These are phyloP conservation scores for Dicycla oo DNA, from an alignment of 2,888 invertebrate genomes.

Conservation along the genomic window DNA sequence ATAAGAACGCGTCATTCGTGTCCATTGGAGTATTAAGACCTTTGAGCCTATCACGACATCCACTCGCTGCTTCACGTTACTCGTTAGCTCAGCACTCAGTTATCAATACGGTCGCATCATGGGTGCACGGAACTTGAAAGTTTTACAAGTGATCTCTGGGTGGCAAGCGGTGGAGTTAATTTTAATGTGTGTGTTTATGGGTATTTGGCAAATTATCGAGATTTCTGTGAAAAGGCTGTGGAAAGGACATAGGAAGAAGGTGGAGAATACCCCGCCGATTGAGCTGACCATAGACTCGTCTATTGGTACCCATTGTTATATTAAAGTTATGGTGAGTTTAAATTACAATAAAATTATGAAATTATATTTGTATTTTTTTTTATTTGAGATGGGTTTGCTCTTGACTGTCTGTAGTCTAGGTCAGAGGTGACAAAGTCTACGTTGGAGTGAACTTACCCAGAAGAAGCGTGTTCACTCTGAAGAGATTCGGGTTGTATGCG, in stretches of 20 bases:
- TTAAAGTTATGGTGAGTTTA: slow-evolving; percentile 84
- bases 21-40: slow-evolving; percentile 72
- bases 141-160: slow-evolving; percentile 80
- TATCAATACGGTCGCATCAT: slow-evolving; percentile 64
- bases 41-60: slow-evolving; percentile 72
- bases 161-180: slow-evolving; percentile 83
- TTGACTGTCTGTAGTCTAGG: too few species aligned
- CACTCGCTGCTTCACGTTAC: slow-evolving; percentile 1
- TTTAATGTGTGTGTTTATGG: slow-evolving; percentile 79
- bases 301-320: slow-evolving; percentile 85
- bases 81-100: slow-evolving; percentile 10
- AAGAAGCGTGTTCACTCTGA: too few species aligned
- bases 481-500: too few species aligned
- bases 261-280: slow-evolving; percentile 73
- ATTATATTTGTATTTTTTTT: slow-evolving; percentile 5
- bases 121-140: slow-evolving; percentile 76
- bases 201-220: slow-evolving; percentile 82
- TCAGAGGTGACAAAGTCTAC: too few species aligned
- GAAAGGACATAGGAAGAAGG: slow-evolving; percentile 84
- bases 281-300: slow-evolving; percentile 85
- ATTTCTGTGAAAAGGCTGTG: slow-evolving; percentile 81
- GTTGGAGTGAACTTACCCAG: too few species aligned
- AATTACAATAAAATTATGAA: neutral
- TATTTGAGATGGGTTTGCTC: too few species aligned
- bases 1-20: slow-evolving; percentile 75